These are phyloP conservation scores for Coregonus clupeaformis DNA, from an alignment of 2,113 vertebrate species.

Conservation along the genomic window DNA sequence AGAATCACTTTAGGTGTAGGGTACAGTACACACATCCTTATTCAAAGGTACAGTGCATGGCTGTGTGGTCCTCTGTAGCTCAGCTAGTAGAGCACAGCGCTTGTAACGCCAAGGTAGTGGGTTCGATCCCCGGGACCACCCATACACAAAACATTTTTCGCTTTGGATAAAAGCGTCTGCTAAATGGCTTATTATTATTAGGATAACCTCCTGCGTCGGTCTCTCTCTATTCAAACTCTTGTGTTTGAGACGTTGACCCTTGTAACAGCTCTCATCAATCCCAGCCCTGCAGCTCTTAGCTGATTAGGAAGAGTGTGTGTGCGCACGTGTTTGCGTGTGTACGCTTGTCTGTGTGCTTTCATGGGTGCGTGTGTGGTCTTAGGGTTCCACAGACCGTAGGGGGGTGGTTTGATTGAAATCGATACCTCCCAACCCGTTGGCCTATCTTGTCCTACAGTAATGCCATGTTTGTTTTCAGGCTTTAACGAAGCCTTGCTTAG, in stretches of 20 bases:
- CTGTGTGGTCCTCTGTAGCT: no score
- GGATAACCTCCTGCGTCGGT: conserved; percentile 17
- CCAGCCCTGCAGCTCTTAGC: conserved; percentile 31
- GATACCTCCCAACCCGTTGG: not conserved
- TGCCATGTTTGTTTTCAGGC: not conserved
- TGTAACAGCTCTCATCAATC: conserved; percentile 33
- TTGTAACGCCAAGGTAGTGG: no score
- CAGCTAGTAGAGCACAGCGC: no score
- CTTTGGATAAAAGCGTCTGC: no score
- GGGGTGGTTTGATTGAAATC: not conserved
- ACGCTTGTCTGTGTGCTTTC: not conserved
- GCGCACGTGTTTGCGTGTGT: not conserved
- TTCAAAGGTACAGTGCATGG: not conserved
- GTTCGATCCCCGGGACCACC: no score
- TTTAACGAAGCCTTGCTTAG: not conserved
- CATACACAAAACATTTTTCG: no score
- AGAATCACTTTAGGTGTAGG: no score
- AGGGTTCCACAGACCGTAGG: not conserved
- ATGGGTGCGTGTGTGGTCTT: not conserved
- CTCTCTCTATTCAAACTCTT: conserved; percentile 32
- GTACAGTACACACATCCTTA: not conserved
- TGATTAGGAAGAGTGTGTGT: conserved; percentile 22
- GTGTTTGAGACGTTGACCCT: conserved; percentile 27
- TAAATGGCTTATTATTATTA: no score
- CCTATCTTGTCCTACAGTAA: not conserved